Conservation (phyloP, 2,797 vertebrate species). For the Takifugu rubripes region DNA sequence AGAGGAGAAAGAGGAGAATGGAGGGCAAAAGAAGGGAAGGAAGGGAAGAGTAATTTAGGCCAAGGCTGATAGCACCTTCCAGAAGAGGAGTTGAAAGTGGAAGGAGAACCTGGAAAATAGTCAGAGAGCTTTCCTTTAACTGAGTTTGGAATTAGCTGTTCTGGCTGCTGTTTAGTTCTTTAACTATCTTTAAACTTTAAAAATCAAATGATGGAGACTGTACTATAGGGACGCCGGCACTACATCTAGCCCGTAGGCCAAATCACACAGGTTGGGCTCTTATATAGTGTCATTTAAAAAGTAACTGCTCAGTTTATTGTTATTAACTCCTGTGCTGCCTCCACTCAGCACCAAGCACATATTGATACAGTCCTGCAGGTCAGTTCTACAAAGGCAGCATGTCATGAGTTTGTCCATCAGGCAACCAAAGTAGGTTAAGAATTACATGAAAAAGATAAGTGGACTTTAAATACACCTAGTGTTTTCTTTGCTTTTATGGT, state of each 20-base stretch:
- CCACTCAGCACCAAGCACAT: too few relatives aligned
- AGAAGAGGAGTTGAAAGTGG: slow-evolving; percentile 2
- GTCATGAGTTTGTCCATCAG: too few relatives aligned
- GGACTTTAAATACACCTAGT: too few relatives aligned
- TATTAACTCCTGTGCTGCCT: too few relatives aligned
- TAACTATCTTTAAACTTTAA: slow-evolving; percentile 17
- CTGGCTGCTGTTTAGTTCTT: slow-evolving; percentile 18
- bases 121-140: slow-evolving; percentile 27
- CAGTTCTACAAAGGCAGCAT: too few relatives aligned
- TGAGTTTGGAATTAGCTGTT: slow-evolving; percentile 33
- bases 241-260: background rate
- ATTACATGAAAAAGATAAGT: too few relatives aligned
- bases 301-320: too few relatives aligned
- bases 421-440: too few relatives aligned
- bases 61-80: slow-evolving; percentile 48
- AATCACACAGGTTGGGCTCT: background rate
- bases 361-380: too few relatives aligned
- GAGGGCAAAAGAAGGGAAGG: slow-evolving; percentile 4
- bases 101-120: slow-evolving; percentile 31
- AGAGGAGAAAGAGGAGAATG: slow-evolving; percentile 16
- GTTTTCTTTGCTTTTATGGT: too few relatives aligned
- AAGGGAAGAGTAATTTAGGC: slow-evolving; percentile 48
- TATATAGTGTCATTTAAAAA: too few relatives aligned
- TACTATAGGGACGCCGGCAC: background rate
- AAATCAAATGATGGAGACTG: slow-evolving; percentile 32